Conservation (phyloP, 2,113 vertebrate species). For the Protobothrops flavoviridis region DNA sequence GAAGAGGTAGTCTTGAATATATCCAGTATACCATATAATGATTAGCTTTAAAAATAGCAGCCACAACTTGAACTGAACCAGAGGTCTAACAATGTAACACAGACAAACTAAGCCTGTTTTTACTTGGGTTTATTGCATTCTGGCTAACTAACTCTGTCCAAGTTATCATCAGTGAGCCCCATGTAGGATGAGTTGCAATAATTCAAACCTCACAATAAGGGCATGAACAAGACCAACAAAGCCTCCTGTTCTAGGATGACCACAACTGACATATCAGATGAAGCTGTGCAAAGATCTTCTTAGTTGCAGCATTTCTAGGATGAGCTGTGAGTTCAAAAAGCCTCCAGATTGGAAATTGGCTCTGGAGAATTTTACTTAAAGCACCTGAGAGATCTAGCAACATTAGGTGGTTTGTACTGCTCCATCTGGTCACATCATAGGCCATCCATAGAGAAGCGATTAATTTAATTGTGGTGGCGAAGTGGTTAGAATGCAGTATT, state of each 20-base stretch:
- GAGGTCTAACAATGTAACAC: background rate
- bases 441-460: background rate
- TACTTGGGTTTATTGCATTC: background rate
- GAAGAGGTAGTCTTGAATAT: background rate
- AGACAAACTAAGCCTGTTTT: background rate
- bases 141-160: background rate
- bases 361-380: background rate
- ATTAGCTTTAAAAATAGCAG: background rate
- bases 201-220: background rate
- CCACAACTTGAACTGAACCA: background rate
- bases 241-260: background rate
- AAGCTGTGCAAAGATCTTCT: background rate
- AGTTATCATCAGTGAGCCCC: background rate
- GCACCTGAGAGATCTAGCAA: background rate
- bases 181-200: background rate
- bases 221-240: background rate
- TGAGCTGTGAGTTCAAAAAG: background rate
- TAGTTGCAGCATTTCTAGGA: background rate
- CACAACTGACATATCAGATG: background rate
- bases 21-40: background rate
- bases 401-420: background rate
- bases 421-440: background rate
- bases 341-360: background rate
- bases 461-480: background rate
- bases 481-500: background rate